A percentile compares a stretch with the other conserved stretches of the same genome.
Evolutionary conservation across 1,140 invertebrate genomes (phyloP).

Genomic region (Oncopodura yosiiana): DNA sequence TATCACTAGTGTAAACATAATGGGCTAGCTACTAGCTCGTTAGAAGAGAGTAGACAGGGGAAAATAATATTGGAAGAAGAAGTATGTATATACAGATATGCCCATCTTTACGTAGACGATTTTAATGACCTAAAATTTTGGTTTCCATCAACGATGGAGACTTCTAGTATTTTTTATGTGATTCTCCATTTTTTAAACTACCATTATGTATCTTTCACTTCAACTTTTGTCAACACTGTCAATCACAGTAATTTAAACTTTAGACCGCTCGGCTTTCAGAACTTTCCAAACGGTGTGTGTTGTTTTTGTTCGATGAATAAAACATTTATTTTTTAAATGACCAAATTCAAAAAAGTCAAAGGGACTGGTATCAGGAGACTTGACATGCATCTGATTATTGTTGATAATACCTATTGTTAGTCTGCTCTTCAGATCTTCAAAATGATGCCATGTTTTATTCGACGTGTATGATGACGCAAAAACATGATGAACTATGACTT

Average conservation of each 20-base stretch:
- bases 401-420: neutral
- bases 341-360: slow-evolving; percentile 14
- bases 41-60: too few species aligned
- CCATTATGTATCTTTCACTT: neutral
- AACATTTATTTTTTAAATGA: neutral
- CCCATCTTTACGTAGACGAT: too few species aligned
- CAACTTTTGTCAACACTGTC: neutral
- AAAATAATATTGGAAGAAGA: too few species aligned
- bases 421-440: neutral
- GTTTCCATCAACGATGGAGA: too few species aligned
- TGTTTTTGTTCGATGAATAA: neutral
- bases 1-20: too few species aligned
- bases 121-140: too few species aligned
- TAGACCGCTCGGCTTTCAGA: neutral
- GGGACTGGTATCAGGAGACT: neutral
- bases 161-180: too few species aligned
- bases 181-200: too few species aligned
- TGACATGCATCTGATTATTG: neutral
- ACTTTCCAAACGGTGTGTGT: slow-evolving; percentile 5
- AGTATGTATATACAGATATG: too few species aligned
- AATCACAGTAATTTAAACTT: neutral
- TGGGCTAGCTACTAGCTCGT: too few species aligned
- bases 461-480: neutral
- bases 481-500: slow-evolving; percentile 2
- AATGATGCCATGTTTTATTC: neutral